phyloP scores from a whole-genome alignment of 2,113 vertebrate species.

The Cettia cetti region DNA sequence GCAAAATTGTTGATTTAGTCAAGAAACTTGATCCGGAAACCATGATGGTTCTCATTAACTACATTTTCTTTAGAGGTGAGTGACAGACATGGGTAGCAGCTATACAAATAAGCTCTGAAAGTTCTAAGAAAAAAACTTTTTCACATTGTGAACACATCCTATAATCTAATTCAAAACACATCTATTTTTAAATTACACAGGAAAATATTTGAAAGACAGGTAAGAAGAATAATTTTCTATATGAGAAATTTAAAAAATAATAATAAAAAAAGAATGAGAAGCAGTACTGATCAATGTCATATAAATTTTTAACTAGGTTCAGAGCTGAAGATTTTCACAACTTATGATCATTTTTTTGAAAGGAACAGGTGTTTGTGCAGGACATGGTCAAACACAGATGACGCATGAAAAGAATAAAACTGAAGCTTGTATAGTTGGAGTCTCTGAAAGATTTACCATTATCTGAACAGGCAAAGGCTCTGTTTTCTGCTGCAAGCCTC shows the following conservation, averaged over 20 bases:
- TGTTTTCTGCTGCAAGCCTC: not conserved
- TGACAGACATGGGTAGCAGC: not conserved
- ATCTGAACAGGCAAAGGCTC: not conserved
- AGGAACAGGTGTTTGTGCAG: not conserved
- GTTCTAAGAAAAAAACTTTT: not conserved
- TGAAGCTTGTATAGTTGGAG: not conserved
- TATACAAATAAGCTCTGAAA: not conserved
- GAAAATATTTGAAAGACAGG: not conserved
- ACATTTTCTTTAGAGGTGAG: conserved; percentile 81
- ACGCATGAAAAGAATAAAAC: not conserved
- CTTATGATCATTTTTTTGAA: not conserved
- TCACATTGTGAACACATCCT: not conserved
- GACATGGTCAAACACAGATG: not conserved
- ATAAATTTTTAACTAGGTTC: not conserved
- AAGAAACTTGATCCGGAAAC: conserved; percentile 47
- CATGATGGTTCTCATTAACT: conserved; percentile 80
- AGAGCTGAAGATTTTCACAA: not conserved
- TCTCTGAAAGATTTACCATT: not conserved
- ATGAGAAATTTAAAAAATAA: not conserved
- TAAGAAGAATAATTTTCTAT: not conserved
- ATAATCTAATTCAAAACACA: not conserved
- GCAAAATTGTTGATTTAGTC: conserved; percentile 76
- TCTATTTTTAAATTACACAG: not conserved
- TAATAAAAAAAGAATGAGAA: not conserved
- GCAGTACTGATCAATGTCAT: not conserved